Evolutionary conservation across 2,113 vertebrate genomes (phyloP).

Genomic region (Beaufortia kweichowensis): DNA sequence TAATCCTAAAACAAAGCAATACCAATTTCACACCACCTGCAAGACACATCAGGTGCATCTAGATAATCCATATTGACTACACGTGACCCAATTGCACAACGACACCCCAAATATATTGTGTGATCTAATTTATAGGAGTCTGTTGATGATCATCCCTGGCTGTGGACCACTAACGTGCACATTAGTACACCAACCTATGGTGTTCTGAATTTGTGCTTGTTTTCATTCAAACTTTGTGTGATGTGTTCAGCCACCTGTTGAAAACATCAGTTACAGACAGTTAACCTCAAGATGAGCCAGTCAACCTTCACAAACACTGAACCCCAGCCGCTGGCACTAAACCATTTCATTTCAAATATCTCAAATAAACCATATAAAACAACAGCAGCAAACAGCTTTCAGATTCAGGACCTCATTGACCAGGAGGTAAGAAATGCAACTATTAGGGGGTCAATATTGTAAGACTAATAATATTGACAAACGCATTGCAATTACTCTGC

Average conservation of each 20-base stretch:
- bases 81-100: no score
- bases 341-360: slow-evolving; percentile 24
- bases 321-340: slow-evolving; percentile 57
- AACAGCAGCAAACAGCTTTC: not conserved
- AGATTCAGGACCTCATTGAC: slow-evolving; percentile 8
- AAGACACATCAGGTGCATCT: no score
- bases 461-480: not conserved
- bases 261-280: slow-evolving; percentile 72
- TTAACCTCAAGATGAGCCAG: slow-evolving; percentile 77
- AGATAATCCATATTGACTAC: no score
- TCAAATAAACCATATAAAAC: slow-evolving; percentile 13
- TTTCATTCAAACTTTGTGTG: slow-evolving; percentile 41
- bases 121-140: no score
- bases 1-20: no score
- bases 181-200: not conserved
- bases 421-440: slow-evolving; percentile 11
- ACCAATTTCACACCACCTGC: no score
- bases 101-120: no score
- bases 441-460: not conserved
- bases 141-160: not conserved
- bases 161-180: not conserved
- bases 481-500: no score
- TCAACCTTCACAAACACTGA: slow-evolving; percentile 66
- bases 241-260: slow-evolving; percentile 66
- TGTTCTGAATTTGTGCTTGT: slow-evolving; percentile 16